Evolutionary conservation across 2,797 vertebrate genomes (phyloP).

Genomic region (Macropus fuliginosus): DNA sequence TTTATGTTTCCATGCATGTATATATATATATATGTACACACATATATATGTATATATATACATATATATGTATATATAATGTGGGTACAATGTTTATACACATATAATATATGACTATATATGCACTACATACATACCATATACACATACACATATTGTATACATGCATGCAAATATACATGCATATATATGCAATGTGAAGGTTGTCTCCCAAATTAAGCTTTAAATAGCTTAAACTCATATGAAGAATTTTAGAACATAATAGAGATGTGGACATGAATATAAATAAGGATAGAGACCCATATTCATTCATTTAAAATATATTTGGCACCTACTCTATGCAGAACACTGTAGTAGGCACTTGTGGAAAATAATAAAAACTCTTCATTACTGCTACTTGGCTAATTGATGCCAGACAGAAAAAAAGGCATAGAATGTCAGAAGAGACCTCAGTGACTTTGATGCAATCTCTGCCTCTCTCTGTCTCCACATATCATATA

Average conservation of each 20-base stretch:
- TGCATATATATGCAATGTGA: neutral
- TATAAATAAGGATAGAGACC: neutral
- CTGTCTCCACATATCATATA: neutral
- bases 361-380: neutral
- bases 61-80: too few species aligned
- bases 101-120: neutral
- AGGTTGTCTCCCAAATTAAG: neutral
- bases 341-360: neutral
- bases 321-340: neutral
- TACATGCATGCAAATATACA: too few species aligned
- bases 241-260: neutral
- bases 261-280: neutral
- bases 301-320: neutral
- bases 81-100: neutral
- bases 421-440: neutral
- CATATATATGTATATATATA: neutral
- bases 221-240: neutral
- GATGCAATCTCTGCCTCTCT: neutral
- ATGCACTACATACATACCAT: neutral
- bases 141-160: neutral
- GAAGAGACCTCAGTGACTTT: neutral
- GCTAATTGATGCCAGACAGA: neutral
- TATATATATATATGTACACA: neutral
- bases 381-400: neutral
- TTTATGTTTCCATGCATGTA: neutral